Conservation (phyloP, 2,113 vertebrate species). For the Tragelaphus scriptus region DNA sequence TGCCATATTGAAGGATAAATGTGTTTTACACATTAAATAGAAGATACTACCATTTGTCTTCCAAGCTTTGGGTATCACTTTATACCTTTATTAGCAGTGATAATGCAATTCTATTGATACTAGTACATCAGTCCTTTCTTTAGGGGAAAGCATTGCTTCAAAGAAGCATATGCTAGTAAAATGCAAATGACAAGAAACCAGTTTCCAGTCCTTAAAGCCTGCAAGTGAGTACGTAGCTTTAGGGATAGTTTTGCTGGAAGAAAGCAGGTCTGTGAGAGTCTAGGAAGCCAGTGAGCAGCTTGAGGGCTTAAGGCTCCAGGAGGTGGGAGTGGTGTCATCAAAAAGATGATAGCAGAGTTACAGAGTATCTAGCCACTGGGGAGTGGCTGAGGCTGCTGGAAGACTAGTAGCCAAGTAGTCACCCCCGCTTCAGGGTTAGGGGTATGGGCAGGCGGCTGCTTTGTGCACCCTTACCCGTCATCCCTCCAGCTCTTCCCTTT, state of each 20-base stretch:
- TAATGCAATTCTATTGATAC: not conserved
- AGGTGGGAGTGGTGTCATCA: not conserved
- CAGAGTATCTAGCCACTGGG: no score
- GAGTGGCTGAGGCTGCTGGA: not conserved
- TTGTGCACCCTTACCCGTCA: no score
- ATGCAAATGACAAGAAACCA: not conserved
- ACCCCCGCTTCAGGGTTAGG: no score
- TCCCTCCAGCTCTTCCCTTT: not conserved
- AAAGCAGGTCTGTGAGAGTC: not conserved
- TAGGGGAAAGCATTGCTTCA: not conserved
- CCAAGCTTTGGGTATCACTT: not conserved
- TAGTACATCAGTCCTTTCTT: not conserved
- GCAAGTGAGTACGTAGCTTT: not conserved
- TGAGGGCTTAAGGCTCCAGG: not conserved
- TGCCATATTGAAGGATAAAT: not conserved
- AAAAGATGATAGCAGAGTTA: no score
- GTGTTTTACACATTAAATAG: not conserved
- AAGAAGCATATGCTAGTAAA: not conserved
- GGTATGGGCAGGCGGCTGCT: rapidly evolving
- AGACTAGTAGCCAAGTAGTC: not conserved
- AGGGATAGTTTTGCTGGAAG: not conserved
- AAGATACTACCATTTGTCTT: not conserved
- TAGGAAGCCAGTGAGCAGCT: not conserved
- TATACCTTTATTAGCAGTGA: not conserved
- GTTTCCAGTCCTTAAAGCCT: not conserved